Conservation (phyloP, 1,140 invertebrate species). For the Brachionus koreanus region DNA sequence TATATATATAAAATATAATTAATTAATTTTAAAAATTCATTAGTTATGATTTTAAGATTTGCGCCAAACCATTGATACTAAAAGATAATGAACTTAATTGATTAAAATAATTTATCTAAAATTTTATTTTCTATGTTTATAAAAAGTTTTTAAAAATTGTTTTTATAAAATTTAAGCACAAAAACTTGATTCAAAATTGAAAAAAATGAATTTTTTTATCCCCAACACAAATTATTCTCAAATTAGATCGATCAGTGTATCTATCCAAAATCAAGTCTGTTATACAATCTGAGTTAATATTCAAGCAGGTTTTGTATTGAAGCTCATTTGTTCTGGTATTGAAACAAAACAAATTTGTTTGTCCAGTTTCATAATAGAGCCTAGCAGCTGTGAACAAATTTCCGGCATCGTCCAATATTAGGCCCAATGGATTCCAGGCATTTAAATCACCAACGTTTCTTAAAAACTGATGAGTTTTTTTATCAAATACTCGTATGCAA, state of each 20-base stretch:
- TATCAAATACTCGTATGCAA: conserved; percentile 39
- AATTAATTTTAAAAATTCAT: too few relatives aligned
- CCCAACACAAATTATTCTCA: conserved; percentile 18
- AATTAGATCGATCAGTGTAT: conserved; percentile 8
- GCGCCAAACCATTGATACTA: too few relatives aligned
- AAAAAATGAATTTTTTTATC: conserved; percentile 44
- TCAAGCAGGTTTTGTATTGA: conserved; percentile 19
- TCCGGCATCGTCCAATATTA: conserved; percentile 24
- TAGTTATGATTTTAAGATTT: too few relatives aligned
- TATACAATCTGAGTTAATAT: conserved; percentile 28
- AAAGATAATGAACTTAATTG: too few relatives aligned
- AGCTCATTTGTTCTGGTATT: background rate
- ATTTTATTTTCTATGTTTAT: too few relatives aligned
- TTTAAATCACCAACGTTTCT: conserved; percentile 39
- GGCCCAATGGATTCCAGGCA: conserved; percentile 37
- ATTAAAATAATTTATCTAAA: too few relatives aligned
- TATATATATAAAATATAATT: too few relatives aligned
- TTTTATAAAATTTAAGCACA: background rate
- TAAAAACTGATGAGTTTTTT: conserved; percentile 3
- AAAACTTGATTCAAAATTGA: background rate
- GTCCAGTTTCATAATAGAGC: conserved; percentile 37
- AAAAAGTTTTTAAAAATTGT: background rate
- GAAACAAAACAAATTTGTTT: conserved; percentile 39
- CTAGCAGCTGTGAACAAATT: conserved; percentile 29
- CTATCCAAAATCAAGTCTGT: conserved; percentile 23